Evolutionary conservation across 2,797 vertebrate genomes (phyloP).

Genomic region (Anas georgica): DNA sequence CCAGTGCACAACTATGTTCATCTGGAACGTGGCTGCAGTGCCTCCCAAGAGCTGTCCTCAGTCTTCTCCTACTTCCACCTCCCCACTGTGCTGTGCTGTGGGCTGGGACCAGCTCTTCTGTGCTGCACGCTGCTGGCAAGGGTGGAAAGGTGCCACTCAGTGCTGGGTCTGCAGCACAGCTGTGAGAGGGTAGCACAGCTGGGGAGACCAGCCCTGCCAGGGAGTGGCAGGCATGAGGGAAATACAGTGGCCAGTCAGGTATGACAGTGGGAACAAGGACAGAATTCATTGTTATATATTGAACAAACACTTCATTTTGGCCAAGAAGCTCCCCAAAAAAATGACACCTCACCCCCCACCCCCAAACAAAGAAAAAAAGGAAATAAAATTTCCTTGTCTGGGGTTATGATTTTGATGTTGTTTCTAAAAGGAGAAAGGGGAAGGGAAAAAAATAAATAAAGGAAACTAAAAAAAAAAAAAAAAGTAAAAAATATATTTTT

Average conservation of each 20-base stretch:
- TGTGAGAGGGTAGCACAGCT: neutral
- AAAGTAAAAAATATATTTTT: too few species aligned
- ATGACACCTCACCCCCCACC: too few species aligned
- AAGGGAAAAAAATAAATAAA: neutral
- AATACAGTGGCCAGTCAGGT: neutral
- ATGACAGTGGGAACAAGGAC: neutral
- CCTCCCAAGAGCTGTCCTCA: neutral
- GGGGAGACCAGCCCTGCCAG: neutral
- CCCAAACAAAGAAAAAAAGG: accelerated
- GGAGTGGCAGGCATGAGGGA: accelerated
- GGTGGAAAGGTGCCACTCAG: accelerated
- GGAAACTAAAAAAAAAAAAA: neutral
- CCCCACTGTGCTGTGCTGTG: neutral
- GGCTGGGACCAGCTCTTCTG: neutral
- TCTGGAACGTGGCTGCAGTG: neutral
- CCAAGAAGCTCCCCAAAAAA: neutral
- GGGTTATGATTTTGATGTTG: neutral
- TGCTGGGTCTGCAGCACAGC: neutral
- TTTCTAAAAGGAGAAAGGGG: neutral
- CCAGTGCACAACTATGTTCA: neutral
- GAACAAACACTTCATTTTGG: neutral
- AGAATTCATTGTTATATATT: neutral
- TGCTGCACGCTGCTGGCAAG: accelerated
- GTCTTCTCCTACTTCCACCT: neutral
- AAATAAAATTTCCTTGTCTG: neutral